These are phyloP conservation scores for Toxotes lorentzi DNA, from an alignment of 2,797 vertebrate genomes.

Conservation along the genomic window DNA sequence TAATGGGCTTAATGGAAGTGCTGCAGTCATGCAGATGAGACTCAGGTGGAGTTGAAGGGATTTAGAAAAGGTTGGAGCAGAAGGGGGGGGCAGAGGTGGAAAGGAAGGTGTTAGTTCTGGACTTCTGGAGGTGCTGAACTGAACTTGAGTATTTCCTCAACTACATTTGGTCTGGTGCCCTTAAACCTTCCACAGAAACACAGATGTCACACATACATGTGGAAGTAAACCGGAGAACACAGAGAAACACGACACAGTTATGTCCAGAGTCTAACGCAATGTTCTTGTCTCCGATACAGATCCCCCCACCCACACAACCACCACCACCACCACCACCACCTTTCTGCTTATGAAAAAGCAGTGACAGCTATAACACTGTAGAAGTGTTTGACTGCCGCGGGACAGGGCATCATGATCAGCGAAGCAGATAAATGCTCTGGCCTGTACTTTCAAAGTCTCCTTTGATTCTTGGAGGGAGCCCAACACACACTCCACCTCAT, in stretches of 20 bases:
- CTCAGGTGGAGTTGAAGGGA: slow-evolving; percentile 38
- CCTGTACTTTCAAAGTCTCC: slow-evolving; percentile 39
- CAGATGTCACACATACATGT: slow-evolving; percentile 24
- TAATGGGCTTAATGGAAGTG: slow-evolving; percentile 68
- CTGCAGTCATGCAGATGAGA: slow-evolving; percentile 60
- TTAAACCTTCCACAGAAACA: slow-evolving; percentile 3
- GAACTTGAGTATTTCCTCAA: neutral
- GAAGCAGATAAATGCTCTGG: slow-evolving; percentile 50
- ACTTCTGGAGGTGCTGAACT: neutral
- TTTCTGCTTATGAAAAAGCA: slow-evolving; percentile 20
- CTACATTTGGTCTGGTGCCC: neutral
- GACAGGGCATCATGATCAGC: slow-evolving; percentile 23
- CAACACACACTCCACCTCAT: slow-evolving; percentile 45
- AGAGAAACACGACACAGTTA: neutral
- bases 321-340: neutral
- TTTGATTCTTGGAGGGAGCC: slow-evolving; percentile 57
- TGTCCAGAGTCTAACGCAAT: neutral
- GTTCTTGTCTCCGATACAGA: neutral
- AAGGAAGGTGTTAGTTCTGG: neutral
- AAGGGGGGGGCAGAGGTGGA: neutral
- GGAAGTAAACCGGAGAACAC: neutral
- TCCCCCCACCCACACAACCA: no score
- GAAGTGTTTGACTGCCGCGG: slow-evolving; percentile 20
- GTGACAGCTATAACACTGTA: slow-evolving; percentile 1
- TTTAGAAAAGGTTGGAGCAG: slow-evolving; percentile 36